Evolutionary conservation across 2,113 vertebrate genomes (phyloP), one percentile per base, ranked within the genome.

Genomic region (Tyrannus savana): DNA sequence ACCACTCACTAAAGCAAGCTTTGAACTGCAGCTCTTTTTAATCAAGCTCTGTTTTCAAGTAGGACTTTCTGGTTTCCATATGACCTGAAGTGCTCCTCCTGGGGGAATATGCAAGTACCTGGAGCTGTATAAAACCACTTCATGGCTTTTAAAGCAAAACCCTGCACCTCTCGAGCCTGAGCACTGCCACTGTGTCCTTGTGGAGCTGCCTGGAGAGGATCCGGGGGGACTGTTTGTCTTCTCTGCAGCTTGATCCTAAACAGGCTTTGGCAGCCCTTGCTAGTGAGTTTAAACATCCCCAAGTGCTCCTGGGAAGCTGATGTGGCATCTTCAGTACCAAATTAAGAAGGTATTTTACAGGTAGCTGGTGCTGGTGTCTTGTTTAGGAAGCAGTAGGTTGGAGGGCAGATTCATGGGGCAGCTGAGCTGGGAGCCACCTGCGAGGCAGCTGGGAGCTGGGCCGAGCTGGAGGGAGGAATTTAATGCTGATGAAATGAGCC

Each of bases 31-130:
- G 88, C 88, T 95, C 92, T 91, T 89, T 77, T 62, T 91, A 97
- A 97, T 97, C 89, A 96, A 96, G 97, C 93, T 90, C 86, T 58
- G 35, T 90, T 96, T 93, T 96, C 94, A 96, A 96, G 93, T 95
- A 89, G 82, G 90, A 79, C 94, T 94, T 96, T 90, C 80, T 94
- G 60, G 84, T 93, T 96, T 95, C 96, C 86, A 56, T 94, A 59
- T 46, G 95, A 93, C 89, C 76, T 89, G 91, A 97, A 95, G 93
- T 95, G 94, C 74, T 97, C 89, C 94, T 97, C 78, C 84, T 68
- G 82, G 55, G 94, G 63, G 84, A 97, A 75, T 84, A 62, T 49
- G 91, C 79, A 93, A 85, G 95, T 96, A 87, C 86, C 93, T 86
- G 63, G 78, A 88, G 84, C 89, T 90, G 79, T 90, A 77, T 71